These are phyloP conservation scores for Isichthys henryi DNA, from an alignment of 2,113 vertebrate genomes.

Conservation along the genomic window DNA sequence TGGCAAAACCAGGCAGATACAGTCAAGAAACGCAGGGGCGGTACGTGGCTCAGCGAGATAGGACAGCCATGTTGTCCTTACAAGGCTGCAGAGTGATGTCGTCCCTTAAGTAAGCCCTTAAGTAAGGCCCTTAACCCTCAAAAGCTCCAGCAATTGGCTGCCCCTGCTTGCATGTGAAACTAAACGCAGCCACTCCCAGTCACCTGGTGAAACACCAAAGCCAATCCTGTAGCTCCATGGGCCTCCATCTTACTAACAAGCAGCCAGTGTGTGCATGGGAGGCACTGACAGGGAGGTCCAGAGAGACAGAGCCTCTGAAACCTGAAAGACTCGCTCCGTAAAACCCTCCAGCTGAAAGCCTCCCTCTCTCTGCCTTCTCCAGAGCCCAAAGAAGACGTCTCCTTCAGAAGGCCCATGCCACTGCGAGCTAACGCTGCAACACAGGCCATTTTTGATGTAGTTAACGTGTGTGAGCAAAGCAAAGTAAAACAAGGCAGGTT, in stretches of 20 bases:
- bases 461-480: not conserved
- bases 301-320: conserved; percentile 24
- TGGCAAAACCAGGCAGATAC: not conserved
- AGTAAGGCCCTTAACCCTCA: not conserved
- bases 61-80: not conserved
- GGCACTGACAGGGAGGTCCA: not conserved
- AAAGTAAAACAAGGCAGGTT: not conserved
- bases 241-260: not conserved
- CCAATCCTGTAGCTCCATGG: not conserved
- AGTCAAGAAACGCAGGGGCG: not conserved
- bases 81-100: not conserved
- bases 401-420: conserved; percentile 26
- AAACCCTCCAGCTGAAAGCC: conserved; percentile 34
- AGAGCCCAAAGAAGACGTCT: conserved; percentile 23
- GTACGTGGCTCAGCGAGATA: not conserved
- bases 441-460: not conserved
- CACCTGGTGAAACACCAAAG: not conserved
- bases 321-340: conserved; percentile 40
- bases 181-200: not conserved
- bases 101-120: not conserved
- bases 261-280: not conserved
- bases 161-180: not conserved
- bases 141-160: not conserved
- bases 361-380: conserved; percentile 41
- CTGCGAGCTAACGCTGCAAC: not conserved